Conservation (phyloP, 2,113 vertebrate genomes). For the Chamaetylas fuelleborni region DNA sequence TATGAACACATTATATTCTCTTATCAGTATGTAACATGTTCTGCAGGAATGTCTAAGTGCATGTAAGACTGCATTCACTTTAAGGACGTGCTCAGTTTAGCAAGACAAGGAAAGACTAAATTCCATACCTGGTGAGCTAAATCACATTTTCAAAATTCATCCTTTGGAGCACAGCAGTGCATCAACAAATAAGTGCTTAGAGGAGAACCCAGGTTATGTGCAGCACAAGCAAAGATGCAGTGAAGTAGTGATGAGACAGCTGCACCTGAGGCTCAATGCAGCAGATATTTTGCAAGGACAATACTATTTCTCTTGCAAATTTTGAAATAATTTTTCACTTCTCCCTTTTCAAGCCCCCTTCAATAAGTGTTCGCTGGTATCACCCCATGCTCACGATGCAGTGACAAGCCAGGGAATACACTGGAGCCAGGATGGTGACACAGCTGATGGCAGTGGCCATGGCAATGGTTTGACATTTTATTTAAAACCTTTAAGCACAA, state of each 20-base stretch:
- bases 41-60: neutral
- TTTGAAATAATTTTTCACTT: neutral
- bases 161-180: neutral
- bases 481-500: neutral
- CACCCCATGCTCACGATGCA: fast-evolving
- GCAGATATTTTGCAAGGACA: neutral
- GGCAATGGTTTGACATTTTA: neutral
- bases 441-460: neutral
- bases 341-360: neutral
- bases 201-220: neutral
- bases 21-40: neutral
- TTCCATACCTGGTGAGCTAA: neutral
- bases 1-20: neutral
- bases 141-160: neutral
- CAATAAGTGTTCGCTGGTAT: neutral
- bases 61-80: neutral
- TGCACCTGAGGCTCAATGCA: neutral
- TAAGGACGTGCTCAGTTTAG: neutral
- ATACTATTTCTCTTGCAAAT: neutral
- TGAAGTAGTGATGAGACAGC: neutral
- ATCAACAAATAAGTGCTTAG: neutral
- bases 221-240: neutral
- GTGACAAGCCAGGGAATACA: neutral
- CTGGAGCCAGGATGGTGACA: neutral
- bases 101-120: neutral